These are phyloP conservation scores for Neogale vison DNA, from an alignment of 2,113 vertebrate species.

Conservation along the genomic window DNA sequence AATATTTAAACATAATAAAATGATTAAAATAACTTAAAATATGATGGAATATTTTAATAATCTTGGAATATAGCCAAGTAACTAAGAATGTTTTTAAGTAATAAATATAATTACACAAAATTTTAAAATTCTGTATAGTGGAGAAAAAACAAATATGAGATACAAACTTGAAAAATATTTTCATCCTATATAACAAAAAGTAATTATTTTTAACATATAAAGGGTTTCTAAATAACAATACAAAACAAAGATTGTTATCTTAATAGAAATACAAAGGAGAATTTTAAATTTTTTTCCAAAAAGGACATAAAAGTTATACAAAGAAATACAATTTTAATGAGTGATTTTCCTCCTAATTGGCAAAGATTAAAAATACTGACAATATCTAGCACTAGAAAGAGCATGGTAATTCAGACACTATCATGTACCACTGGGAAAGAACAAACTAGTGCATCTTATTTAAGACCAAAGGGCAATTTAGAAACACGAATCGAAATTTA, in stretches of 20 bases:
- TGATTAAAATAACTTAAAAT: neutral
- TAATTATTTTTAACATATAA: neutral
- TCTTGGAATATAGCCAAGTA: neutral
- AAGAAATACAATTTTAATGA: neutral
- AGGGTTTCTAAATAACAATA: neutral
- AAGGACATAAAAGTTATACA: neutral
- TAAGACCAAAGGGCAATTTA: neutral
- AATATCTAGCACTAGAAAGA: neutral
- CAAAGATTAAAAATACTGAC: neutral
- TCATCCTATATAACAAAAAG: neutral
- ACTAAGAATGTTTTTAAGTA: neutral
- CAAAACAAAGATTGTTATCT: neutral
- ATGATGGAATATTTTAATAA: neutral
- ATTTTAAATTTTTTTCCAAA: neutral
- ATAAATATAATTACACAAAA: neutral
- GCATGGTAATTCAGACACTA: neutral
- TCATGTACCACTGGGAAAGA: neutral
- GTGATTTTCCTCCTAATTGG: neutral
- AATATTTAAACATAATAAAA: slow-evolving; percentile 18
- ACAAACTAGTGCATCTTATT: neutral
- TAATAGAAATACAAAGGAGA: neutral
- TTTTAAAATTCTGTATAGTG: neutral
- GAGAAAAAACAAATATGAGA: neutral
- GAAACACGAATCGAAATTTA: neutral
- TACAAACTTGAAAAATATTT: neutral